Evolutionary conservation across 2,113 vertebrate species (phyloP), one percentile per base, ranked within the genome.

Genomic region (Taxidea taxus): DNA sequence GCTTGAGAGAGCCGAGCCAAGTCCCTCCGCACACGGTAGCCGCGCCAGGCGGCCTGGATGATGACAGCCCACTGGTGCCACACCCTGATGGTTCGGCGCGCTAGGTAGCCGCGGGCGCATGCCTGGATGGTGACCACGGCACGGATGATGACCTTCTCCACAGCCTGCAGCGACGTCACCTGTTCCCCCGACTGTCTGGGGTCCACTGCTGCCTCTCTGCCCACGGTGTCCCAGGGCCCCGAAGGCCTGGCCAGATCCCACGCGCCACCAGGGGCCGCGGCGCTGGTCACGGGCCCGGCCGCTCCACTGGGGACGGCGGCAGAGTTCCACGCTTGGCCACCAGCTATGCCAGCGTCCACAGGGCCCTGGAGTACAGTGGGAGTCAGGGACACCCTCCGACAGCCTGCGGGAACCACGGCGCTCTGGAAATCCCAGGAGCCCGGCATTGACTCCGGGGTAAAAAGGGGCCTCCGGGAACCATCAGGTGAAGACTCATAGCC

Each of bases 11-110:
- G 90, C 78, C 13, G 72, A 7, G 54, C 44, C 60, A 98, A 62
- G 37, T 92, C 58, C 78, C 82, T 20, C 51, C 93, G 81, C 5
- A 90, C 86, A 0, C 83, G 0, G 49, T 87, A 37, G 68, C 98
- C 97, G 0, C 93, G 97, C 96, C 97, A 98, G 0, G 47, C 23
- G 0, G 98, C 95, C 64, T 98, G 98, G 95, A 98, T 98, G 95
- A 90, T 0, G 7, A 80, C 4, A 2, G 98, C 98, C 44, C 95
- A 83, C 9, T 49, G 77, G 1, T 97, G 94, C 97, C 97, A 97
- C 20, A 49, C 39, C 44, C 21, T 90, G 62, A 98, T 7, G 18
- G 49, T 42, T 0, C 39, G 58, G 4, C 98, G 97, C 8, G 91
- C 97, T 27, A 97, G 51, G 64, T 94, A 96, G 81, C 98, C 97